Conservation (phyloP, 2,888 invertebrate genomes). For the Lumbricus terrestris region DNA sequence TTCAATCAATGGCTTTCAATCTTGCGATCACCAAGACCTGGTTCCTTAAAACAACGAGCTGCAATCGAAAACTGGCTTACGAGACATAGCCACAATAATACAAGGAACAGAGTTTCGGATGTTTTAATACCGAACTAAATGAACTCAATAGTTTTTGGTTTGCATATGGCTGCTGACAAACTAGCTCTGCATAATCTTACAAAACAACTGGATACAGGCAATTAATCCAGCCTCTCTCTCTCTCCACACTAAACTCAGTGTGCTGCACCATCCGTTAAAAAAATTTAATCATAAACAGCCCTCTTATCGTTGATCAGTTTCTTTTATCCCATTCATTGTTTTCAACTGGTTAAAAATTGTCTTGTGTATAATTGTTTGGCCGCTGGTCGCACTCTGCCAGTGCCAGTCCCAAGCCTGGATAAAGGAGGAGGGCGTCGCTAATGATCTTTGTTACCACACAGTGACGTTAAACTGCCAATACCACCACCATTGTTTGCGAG, state of each 20-base stretch:
- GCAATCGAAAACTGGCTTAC: background rate
- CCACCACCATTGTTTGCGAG: background rate
- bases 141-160: background rate
- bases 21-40: background rate
- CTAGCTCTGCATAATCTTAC: background rate
- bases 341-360: too few species aligned
- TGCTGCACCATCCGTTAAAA: too few species aligned
- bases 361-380: too few species aligned
- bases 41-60: background rate
- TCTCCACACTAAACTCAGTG: background rate
- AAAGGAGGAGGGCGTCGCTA: too few species aligned
- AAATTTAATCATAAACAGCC: too few species aligned
- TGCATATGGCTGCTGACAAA: background rate
- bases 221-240: background rate
- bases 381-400: too few species aligned
- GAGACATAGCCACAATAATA: background rate
- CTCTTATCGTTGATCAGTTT: too few species aligned
- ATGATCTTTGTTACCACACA: too few species aligned
- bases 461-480: too few species aligned
- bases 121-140: background rate
- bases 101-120: background rate
- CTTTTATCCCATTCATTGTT: too few species aligned
- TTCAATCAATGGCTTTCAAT: too few species aligned
- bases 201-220: background rate
- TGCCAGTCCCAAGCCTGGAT: too few species aligned